Conservation (phyloP, 2,797 vertebrate species). For the Pyrocephalus nanus region DNA sequence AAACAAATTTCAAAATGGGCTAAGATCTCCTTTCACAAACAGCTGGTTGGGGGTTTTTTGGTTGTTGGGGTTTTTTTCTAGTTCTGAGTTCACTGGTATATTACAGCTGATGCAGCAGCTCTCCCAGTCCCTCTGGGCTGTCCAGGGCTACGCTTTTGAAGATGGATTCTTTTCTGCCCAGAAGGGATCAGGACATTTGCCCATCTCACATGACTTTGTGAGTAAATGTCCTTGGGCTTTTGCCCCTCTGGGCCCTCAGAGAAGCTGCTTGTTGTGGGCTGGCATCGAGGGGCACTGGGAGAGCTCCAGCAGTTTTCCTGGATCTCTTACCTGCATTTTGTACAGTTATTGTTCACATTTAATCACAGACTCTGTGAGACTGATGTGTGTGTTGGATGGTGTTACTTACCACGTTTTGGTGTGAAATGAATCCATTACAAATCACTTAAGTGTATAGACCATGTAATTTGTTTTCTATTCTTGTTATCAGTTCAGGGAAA, state of each 20-base stretch:
- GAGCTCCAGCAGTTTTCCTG: background rate
- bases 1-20: background rate
- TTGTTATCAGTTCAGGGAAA: constrained; percentile 11
- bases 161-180: background rate
- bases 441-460: constrained; percentile 44
- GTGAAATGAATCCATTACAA: constrained; percentile 59
- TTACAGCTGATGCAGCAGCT: background rate
- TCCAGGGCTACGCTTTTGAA: background rate
- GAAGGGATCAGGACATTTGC: background rate
- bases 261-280: background rate
- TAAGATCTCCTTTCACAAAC: background rate
- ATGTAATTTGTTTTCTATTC: constrained; percentile 55
- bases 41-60: rapidly evolving
- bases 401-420: constrained; percentile 23
- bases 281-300: background rate
- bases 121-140: background rate
- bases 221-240: background rate
- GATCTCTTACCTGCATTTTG: background rate
- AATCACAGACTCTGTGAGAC: background rate
- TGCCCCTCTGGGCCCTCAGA: background rate
- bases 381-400: constrained; percentile 8
- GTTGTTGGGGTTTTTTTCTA: background rate
- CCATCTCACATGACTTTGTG: background rate
- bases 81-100: background rate
- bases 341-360: background rate